Evolutionary conservation across 92 coral and sea anemone species (phyloP).

Genomic region (Phenganax marumi): DNA sequence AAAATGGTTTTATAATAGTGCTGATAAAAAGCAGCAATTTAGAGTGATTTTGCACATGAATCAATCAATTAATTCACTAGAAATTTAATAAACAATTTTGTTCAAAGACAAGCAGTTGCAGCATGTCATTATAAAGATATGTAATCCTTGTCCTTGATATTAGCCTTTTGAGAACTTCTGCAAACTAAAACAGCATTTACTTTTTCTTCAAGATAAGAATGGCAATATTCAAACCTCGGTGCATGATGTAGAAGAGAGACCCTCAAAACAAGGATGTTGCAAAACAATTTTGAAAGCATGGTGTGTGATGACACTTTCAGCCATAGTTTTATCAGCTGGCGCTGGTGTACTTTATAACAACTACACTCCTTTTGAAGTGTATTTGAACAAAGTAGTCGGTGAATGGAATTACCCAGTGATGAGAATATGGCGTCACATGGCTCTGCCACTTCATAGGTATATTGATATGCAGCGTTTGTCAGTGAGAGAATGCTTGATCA

Average conservation of each 20-base stretch:
- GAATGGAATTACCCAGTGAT: constrained; percentile 36
- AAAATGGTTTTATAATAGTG: too few species aligned
- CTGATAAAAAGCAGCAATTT: too few species aligned
- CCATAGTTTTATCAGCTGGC: not conserved
- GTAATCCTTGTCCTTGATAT: too few species aligned
- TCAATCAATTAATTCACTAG: too few species aligned
- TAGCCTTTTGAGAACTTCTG: not conserved
- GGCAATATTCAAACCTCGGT: not conserved
- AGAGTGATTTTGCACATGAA: too few species aligned
- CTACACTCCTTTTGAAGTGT: constrained; percentile 23
- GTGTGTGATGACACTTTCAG: not conserved
- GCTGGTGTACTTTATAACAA: not conserved
- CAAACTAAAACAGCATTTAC: not conserved
- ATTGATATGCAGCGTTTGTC: constrained; percentile 7
- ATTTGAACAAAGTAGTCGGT: constrained; percentile 22
- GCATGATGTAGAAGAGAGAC: not conserved
- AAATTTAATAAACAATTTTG: too few species aligned
- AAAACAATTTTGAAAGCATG: not conserved
- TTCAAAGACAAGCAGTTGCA: too few species aligned
- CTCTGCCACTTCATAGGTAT: constrained; percentile 23
- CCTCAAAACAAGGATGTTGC: constrained; percentile 23
- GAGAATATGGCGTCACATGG: constrained; percentile 35
- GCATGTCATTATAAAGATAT: too few species aligned
- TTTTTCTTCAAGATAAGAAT: constrained; percentile 28
- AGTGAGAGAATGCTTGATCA: constrained; percentile 32